Evolutionary conservation across 2,888 invertebrate genomes (phyloP).

Genomic region (Yponomeuta sedellus): DNA sequence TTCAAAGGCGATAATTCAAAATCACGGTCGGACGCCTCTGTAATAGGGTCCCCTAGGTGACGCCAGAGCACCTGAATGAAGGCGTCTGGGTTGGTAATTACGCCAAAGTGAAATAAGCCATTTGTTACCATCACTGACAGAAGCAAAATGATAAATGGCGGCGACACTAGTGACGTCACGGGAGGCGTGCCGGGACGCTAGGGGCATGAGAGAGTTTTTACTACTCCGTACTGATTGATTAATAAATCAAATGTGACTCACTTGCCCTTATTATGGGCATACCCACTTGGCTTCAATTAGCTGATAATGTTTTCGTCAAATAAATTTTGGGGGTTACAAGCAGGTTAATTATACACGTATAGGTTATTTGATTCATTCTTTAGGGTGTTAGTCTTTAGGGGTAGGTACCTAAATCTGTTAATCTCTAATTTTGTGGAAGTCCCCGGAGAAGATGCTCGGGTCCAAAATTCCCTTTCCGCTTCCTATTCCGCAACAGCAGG

Average conservation of each 20-base stretch:
- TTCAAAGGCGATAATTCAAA: background rate
- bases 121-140: constrained; percentile 31
- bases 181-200: background rate
- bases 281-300: too few relatives aligned
- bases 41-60: background rate
- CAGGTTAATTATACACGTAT: too few relatives aligned
- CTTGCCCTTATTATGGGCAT: background rate
- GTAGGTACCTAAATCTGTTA: too few relatives aligned
- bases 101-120: constrained; percentile 27
- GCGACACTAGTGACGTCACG: constrained; percentile 8
- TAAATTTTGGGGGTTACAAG: too few relatives aligned
- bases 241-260: constrained; percentile 5
- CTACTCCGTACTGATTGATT: background rate
- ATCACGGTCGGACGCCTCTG: background rate
- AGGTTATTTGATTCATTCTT: too few relatives aligned
- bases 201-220: constrained; percentile 9
- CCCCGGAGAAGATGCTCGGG: too few relatives aligned
- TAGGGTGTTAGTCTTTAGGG: too few relatives aligned
- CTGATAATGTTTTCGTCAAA: too few relatives aligned
- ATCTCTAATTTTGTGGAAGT: too few relatives aligned
- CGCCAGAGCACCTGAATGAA: constrained; percentile 23
- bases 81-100: constrained; percentile 23
- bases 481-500: too few relatives aligned
- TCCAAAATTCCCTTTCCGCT: too few relatives aligned
- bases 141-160: constrained; percentile 26